A percentile compares a stretch with the other conserved stretches of the same genome.
Conservation (phyloP, 2,888 invertebrate genomes). For the Papilio protenor region DNA sequence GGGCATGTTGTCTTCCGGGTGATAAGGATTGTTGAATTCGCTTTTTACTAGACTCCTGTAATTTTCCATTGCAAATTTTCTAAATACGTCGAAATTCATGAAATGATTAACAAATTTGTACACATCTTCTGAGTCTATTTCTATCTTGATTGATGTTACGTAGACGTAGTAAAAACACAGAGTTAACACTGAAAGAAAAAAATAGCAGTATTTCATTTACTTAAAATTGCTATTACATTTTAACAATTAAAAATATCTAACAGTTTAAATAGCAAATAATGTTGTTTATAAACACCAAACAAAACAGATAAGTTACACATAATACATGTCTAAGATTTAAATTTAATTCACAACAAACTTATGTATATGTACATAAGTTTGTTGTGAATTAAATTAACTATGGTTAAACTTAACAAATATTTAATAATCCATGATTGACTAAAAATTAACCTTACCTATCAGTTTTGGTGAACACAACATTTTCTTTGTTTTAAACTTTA, state of each 20-base stretch:
- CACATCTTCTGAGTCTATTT: conserved; percentile 48
- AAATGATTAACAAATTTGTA: conserved; percentile 46
- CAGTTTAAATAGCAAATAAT: neutral
- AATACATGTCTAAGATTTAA: too few relatives aligned
- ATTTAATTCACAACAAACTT: too few relatives aligned
- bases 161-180: neutral
- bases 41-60: conserved; percentile 42
- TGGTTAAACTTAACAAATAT: too few relatives aligned
- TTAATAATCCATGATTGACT: neutral
- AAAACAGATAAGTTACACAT: too few relatives aligned
- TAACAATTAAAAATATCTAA: neutral
- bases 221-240: neutral
- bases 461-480: neutral
- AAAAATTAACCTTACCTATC: conserved; percentile 1
- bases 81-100: conserved; percentile 27
- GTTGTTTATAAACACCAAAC: too few relatives aligned
- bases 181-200: conserved; percentile 16
- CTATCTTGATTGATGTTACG: conserved; percentile 39
- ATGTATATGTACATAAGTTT: too few relatives aligned
- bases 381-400: too few relatives aligned
- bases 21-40: conserved; percentile 59
- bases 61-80: conserved; percentile 32
- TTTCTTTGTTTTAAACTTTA: neutral
- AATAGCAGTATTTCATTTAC: neutral
- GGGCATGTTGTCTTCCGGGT: conserved; percentile 61